A percentile compares a stretch with the other conserved stretches of the same genome.
Evolutionary conservation across 2,797 vertebrate species (phyloP).

Genomic region (Trematomus bernacchii): DNA sequence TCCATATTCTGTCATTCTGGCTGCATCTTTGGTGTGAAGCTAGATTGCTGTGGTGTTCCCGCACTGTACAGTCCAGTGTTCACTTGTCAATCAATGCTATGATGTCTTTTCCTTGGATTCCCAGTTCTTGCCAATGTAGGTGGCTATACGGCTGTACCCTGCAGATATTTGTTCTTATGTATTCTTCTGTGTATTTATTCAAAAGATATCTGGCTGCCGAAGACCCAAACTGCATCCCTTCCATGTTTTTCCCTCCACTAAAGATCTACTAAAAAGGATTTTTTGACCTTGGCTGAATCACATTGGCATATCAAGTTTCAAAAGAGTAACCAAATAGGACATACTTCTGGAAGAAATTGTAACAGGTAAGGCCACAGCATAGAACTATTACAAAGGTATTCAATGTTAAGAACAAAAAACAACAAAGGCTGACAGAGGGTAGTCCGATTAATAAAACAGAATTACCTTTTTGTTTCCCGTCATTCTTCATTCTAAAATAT

Average conservation of each 20-base stretch:
- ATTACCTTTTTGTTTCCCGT: not conserved
- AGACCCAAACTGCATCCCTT: conserved; percentile 7
- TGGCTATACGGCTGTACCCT: conserved; percentile 5
- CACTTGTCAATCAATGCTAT: conserved; percentile 60
- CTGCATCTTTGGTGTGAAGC: conserved; percentile 61
- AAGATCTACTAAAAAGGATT: conserved; percentile 20
- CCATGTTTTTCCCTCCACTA: not conserved
- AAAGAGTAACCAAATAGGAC: not conserved
- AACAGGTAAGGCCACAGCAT: not conserved
- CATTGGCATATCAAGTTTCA: not conserved
- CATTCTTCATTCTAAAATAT: not conserved
- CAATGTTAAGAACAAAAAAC: not conserved
- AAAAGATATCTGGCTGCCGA: conserved; percentile 2
- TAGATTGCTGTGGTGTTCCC: conserved; percentile 54
- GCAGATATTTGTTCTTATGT: conserved; percentile 10
- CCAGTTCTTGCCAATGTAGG: conserved; percentile 27
- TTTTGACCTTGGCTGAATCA: conserved; percentile 1
- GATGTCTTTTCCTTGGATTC: conserved; percentile 57
- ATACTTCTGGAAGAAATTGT: not conserved
- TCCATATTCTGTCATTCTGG: conserved; percentile 64
- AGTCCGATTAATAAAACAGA: not conserved
- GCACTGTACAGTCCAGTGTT: conserved; percentile 43
- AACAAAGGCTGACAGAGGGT: not conserved
- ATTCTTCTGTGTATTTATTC: conserved; percentile 18
- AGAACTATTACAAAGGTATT: not conserved